These are phyloP conservation scores for Neoseiulus cucumeris DNA, from an alignment of 1,140 invertebrate genomes.

Conservation along the genomic window DNA sequence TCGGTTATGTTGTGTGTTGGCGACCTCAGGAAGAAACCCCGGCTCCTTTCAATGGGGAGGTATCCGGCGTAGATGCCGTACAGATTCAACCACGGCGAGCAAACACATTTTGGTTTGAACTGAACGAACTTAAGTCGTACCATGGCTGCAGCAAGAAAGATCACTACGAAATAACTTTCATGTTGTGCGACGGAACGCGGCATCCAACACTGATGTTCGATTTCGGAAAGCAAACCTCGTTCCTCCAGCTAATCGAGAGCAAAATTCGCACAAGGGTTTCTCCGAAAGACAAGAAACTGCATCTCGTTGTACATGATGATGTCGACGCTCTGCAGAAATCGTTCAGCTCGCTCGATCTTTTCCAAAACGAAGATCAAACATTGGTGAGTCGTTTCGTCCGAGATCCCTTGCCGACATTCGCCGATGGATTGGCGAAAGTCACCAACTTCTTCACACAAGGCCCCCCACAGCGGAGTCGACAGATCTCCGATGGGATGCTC, in stretches of 20 bases:
- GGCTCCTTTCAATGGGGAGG: not conserved
- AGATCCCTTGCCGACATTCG: conserved; percentile 43
- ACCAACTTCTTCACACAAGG: conserved; percentile 37
- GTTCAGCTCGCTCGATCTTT: conserved; percentile 60
- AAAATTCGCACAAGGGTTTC: not conserved
- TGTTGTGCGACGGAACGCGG: not conserved
- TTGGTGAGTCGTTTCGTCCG: conserved; percentile 21
- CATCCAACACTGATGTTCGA: not conserved
- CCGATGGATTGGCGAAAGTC: conserved; percentile 60
- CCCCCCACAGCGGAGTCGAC: conserved; percentile 23
- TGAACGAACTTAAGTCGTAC: not conserved
- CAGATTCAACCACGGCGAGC: not conserved
- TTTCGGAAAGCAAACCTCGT: not conserved
- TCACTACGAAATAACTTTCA: not conserved
- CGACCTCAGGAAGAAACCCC: not conserved
- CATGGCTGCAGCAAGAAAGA: not conserved
- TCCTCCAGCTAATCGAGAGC: not conserved
- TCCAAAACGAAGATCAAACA: conserved; percentile 44
- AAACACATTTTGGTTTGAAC: not conserved
- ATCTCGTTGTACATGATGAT: conserved; percentile 46
- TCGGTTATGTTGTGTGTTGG: not conserved
- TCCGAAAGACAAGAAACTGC: conserved; percentile 34
- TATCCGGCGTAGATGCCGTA: not conserved
- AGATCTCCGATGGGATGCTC: conserved; percentile 20
- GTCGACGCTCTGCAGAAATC: conserved; percentile 49